phyloP scores from a whole-genome alignment of 35 echinoderm and acorn worm genomes.

The Strongylocentrotus purpuratus region DNA sequence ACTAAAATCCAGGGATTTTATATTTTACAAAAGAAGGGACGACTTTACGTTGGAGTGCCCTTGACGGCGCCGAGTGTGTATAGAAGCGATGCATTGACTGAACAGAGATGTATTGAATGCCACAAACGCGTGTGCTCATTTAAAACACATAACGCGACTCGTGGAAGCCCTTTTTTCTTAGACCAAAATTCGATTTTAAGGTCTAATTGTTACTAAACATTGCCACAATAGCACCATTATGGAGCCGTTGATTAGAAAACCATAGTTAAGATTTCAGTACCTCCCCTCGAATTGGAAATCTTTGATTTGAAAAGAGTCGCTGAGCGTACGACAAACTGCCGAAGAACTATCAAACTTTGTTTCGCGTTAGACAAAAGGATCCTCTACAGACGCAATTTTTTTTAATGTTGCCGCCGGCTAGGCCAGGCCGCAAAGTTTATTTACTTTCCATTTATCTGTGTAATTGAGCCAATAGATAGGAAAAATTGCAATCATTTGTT shows the following conservation, averaged over 20 bases:
- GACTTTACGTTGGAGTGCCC: not conserved
- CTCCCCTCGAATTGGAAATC: not conserved
- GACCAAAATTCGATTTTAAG: conserved; percentile 54
- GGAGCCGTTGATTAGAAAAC: conserved; percentile 36
- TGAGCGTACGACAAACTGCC: not conserved
- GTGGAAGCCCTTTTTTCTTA: not conserved
- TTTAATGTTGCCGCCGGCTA: conserved; percentile 7
- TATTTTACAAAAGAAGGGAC: not conserved
- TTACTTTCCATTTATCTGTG: conserved; percentile 4
- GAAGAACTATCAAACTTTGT: not conserved
- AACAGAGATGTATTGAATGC: not conserved
- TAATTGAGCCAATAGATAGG: conserved; percentile 31
- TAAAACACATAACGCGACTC: conserved; percentile 5
- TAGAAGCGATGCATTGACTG: not conserved
- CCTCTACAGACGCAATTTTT: not conserved
- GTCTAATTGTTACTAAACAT: conserved; percentile 57
- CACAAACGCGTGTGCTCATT: conserved; percentile 25
- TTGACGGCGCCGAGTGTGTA: conserved; percentile 14
- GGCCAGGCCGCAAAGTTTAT: conserved; percentile 1
- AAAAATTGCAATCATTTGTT: conserved; percentile 38
- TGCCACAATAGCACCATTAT: conserved; percentile 24
- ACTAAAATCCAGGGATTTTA: not conserved
- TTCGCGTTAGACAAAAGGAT: not conserved
- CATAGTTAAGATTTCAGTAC: not conserved
- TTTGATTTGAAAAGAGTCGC: not conserved